Base-by-base conservation (phyloP, 2,888 invertebrate genomes). In the Dicroscelio sp. region DNA sequence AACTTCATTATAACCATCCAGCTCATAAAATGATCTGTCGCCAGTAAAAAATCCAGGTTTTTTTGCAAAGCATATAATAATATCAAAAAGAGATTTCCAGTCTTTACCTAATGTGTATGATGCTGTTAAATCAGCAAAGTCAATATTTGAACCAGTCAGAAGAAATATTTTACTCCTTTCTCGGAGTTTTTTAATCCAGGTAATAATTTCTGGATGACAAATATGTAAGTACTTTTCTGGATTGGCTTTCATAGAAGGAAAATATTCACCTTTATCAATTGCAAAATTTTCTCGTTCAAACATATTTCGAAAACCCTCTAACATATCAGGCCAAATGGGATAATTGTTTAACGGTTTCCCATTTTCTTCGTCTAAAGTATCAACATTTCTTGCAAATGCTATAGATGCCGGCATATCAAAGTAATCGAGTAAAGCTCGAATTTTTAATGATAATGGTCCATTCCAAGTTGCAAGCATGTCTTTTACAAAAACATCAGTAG, bases 41-140 rank as follows among this genome's bases (percentile, higher is more conserved):
- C 95, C 95, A 1, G 97, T 97, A 94, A 98, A 98, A 96, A 98
- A 98, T 0, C 98, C 98, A 0, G 98, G 98, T 95, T 98, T 98
- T 93, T 97, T 97, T 0, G 98, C 98, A 96, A 97, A 98, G 93
- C 98, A 98, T 0, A 98, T 96, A 5, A 98, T 97, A 63, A 98
- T 96, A 95, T 98, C 98, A 94, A 98, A 98, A 31, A 97, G 97
- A 20, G 97, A 97, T 73, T 96, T 97, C 98, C 98, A 98, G 92
- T 98, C 97, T 17, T 97, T 95, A 58, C 98, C 98, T n/a, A 98
- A 95, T 0, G 98, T 97, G 94, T 97, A 97, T 0, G 97, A 96
- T 10, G 98, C 98, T 0, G 98, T 98, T 38, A 98, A 97, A 67
- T 97, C 97, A 0, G 98, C 98, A 97, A 98, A 98, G 96, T 98